Evolutionary conservation across 2,888 invertebrate genomes (phyloP).

Genomic region (Epirrita christyi): DNA sequence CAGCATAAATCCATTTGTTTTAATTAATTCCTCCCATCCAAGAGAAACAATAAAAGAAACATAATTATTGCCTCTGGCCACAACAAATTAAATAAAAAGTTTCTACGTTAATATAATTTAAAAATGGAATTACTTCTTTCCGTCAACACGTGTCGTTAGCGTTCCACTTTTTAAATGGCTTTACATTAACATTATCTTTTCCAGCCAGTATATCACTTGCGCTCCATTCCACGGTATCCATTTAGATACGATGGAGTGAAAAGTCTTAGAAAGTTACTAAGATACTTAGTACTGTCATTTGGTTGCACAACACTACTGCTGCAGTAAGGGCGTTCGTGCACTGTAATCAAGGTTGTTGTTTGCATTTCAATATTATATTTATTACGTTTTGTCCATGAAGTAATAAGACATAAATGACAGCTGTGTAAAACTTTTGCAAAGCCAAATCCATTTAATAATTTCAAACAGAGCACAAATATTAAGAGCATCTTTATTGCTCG

Average conservation of each 20-base stretch:
- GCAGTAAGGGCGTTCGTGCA: slow-evolving; percentile 46
- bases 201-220: slow-evolving; percentile 49
- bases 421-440: too few species aligned
- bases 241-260: slow-evolving; percentile 63
- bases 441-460: too few species aligned
- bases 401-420: too few species aligned
- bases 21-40: too few species aligned
- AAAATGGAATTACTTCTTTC: slow-evolving; percentile 32
- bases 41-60: too few species aligned
- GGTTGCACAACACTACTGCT: slow-evolving; percentile 53
- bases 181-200: slow-evolving; percentile 47
- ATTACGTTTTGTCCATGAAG: neutral
- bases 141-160: slow-evolving; percentile 30
- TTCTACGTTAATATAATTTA: slow-evolving; percentile 14
- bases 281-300: slow-evolving; percentile 53
- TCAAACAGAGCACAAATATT: too few species aligned
- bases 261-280: slow-evolving; percentile 63
- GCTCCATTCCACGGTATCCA: slow-evolving; percentile 48
- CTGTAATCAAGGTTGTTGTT: neutral
- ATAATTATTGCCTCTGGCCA: too few species aligned
- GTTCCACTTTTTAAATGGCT: slow-evolving; percentile 52
- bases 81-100: too few species aligned
- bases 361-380: neutral
- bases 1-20: too few species aligned
- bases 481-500: too few species aligned